Percentiles rank a stretch among this genome's conserved stretches.
phyloP scores from a whole-genome alignment of 2,797 vertebrate species.

The Australoheros facetus region DNA sequence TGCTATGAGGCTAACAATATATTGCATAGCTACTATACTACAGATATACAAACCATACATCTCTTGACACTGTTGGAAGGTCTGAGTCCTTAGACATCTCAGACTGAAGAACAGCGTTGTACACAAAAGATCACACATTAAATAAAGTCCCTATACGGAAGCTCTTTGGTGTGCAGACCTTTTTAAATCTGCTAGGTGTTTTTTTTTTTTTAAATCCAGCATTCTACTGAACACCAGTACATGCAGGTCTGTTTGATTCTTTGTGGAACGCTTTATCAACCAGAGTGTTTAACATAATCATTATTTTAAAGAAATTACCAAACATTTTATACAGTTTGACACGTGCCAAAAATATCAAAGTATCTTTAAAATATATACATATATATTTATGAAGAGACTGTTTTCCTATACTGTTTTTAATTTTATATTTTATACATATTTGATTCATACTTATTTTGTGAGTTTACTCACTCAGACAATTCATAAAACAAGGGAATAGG shows the following conservation, averaged over 20 bases:
- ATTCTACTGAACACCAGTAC: neutral
- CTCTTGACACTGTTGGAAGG: neutral
- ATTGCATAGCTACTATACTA: neutral
- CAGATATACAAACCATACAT: neutral
- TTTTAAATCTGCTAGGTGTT: neutral
- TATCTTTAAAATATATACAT: too few species aligned
- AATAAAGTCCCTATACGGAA: neutral
- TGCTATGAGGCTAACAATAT: too few species aligned
- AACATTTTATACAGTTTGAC: neutral
- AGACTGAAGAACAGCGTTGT: neutral
- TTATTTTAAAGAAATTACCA: neutral
- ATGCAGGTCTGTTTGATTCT: neutral
- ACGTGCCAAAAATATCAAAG: neutral
- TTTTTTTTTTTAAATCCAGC: neutral
- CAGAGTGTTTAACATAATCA: neutral
- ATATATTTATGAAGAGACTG: too few species aligned
- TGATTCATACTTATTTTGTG: neutral
- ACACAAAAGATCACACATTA: neutral
- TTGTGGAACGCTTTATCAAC: neutral
- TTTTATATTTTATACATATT: neutral
- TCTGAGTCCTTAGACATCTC: neutral
- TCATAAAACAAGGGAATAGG: neutral
- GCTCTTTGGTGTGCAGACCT: neutral
- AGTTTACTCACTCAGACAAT: neutral
- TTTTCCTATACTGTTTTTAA: neutral